These are phyloP conservation scores for Zaprionus kolodkinae DNA, from an alignment of 1,140 invertebrate genomes.

Conservation along the genomic window DNA sequence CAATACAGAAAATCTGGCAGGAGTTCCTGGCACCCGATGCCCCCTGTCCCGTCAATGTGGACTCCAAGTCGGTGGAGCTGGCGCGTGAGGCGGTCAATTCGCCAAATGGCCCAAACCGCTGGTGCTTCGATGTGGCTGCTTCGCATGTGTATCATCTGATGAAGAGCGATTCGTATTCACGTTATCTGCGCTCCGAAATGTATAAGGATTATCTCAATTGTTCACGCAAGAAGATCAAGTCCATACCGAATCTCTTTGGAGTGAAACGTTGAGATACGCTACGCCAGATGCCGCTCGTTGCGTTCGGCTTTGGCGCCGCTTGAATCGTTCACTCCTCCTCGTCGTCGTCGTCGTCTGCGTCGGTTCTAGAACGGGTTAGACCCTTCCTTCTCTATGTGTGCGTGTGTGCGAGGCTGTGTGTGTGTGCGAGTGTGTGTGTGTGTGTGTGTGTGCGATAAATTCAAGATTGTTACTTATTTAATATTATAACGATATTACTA, in stretches of 20 bases:
- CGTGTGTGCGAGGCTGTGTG: background rate
- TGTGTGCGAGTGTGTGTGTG: constrained; percentile 1
- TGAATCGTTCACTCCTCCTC: constrained; percentile 6
- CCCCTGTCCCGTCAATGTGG: constrained; percentile 98
- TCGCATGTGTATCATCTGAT: constrained; percentile 99
- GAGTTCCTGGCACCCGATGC: constrained; percentile 97
- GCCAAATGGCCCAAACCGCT: constrained; percentile 90
- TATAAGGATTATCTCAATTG: constrained; percentile 98
- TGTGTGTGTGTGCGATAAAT: constrained; percentile 18
- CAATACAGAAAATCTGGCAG: constrained; percentile 96
- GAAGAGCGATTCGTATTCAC: constrained; percentile 99
- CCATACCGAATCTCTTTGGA: constrained; percentile 83
- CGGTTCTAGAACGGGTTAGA: constrained; percentile 1
- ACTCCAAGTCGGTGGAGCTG: constrained; percentile 87
- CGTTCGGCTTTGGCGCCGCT: constrained; percentile 38
- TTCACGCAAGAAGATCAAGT: constrained; percentile 96
- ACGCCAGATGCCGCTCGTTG: constrained; percentile 47
- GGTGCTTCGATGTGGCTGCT: constrained; percentile 98
- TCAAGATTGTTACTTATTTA: constrained; percentile 58
- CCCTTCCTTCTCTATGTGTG: background rate
- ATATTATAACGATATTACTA: constrained; percentile 21
- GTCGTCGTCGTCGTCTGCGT: background rate
- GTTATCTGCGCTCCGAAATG: constrained; percentile 99
- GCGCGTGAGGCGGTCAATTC: constrained; percentile 83
- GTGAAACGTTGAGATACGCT: constrained; percentile 83